Base-by-base conservation (phyloP, 2,888 invertebrate species). In the Apotomis turbidana region DNA sequence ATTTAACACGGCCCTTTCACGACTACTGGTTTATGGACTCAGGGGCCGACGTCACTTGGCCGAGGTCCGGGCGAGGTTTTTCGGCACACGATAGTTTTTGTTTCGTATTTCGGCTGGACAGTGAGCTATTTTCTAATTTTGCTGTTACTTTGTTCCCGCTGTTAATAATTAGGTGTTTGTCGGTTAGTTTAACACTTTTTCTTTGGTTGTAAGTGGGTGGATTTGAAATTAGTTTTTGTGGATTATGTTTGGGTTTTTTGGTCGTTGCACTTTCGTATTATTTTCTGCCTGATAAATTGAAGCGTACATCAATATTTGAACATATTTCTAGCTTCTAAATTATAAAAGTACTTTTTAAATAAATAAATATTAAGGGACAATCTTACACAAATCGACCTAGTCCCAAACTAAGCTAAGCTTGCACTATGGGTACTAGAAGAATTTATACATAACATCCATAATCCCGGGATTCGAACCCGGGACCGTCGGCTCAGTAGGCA, bases 81-180 rank as follows among this genome's bases (percentile, higher is more conserved):
- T 91, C 90, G 88, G 83, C 89, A 90, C 88, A 88, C 89, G 89
- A 88, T 90, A 90, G 90, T 90, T 87, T 87, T 86, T 85, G 87
- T 81, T 81, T 78, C 80, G 87, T 86, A 85, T 89, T 88, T 85
- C 83, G 89, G 87, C 87, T 78, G 80, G 90, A 89, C 90, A 87
- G 87, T 90, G 92, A 92, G 90, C 88, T 90, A 92, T 91, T 88
- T 82, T 87, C 85, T 89, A 92, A 93, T 92, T 91, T 89, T 81
- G 87, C 88, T 87, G 88, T 87, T 88, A 87, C 85, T 92, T 90
- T 88, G 90, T 91, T 88, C 78, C 78, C 74, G 75, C 76, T 76
- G 80, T 66, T 70, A 61, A 73, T 70, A 70, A 69, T 71, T 66
- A 12, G 60, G 46, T 55, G 60, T 49, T 70, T 8, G 59, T 51